These are phyloP conservation scores for Hylaea fasciaria DNA, from an alignment of 2,888 invertebrate genomes.

Conservation along the genomic window DNA sequence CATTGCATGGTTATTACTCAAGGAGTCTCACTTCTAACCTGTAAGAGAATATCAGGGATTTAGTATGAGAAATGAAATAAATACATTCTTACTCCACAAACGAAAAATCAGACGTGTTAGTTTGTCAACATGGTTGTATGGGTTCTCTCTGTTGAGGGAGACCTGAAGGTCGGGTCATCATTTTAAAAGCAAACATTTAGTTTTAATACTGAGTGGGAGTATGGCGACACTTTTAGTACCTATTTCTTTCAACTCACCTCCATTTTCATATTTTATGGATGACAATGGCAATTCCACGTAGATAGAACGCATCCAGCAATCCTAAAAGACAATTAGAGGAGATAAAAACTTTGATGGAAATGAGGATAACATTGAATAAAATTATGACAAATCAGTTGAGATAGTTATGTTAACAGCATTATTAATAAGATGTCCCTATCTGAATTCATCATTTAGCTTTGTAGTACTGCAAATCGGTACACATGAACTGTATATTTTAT, in stretches of 20 bases:
- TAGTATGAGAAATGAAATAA: neutral
- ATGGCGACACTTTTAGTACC: too few species aligned
- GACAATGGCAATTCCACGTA: too few species aligned
- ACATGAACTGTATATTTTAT: neutral
- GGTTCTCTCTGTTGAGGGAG: slow-evolving; percentile 81
- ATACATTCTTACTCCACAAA: too few species aligned
- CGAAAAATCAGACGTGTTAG: slow-evolving; percentile 44
- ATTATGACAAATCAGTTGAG: slow-evolving; percentile 53
- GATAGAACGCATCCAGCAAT: too few species aligned
- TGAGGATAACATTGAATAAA: too few species aligned
- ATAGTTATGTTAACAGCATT: slow-evolving; percentile 73
- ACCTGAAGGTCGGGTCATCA: slow-evolving; percentile 77
- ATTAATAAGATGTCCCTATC: slow-evolving; percentile 78
- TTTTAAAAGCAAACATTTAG: slow-evolving; percentile 35
- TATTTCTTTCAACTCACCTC: too few species aligned
- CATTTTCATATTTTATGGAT: too few species aligned
- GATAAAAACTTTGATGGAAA: neutral
- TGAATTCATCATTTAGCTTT: slow-evolving; percentile 63
- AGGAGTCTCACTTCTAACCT: too few species aligned
- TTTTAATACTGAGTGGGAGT: too few species aligned
- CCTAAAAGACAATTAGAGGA: neutral
- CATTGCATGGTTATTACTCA: too few species aligned
- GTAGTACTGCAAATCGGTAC: neutral
- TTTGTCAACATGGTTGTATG: slow-evolving; percentile 51
- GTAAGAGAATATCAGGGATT: too few species aligned